Base-by-base conservation (phyloP, 2,113 vertebrate genomes). In the Brachyhypopomus gauderio region DNA sequence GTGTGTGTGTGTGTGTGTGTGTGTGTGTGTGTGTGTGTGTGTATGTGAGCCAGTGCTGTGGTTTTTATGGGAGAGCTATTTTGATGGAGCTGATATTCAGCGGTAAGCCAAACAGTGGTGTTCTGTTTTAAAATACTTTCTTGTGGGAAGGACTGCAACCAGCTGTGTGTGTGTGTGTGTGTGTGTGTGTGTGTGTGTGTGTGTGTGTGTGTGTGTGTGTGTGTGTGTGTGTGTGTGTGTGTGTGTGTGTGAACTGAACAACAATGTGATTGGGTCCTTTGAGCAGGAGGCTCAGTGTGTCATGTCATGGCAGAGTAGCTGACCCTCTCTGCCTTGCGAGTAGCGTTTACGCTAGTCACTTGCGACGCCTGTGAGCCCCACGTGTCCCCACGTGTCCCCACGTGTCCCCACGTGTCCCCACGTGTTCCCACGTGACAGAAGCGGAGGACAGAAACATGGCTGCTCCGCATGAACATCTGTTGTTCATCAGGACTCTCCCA, bases 11-110 rank as follows among this genome's bases (percentile, higher is more conserved):
- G 27, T 22, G 41, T 3, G 41, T 3, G 41, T 14, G 45, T 14
- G 45, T 52, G 45, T 52, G 45, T 52, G 45, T 52, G 45, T 14
- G 45, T 14, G 45, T 14, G 45, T 14, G 9, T 1, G 3, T 14
- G 45, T 14, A 2, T 1, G 3, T 19, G 36, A 9, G n/a, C 38
- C 4, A 23, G 72, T 36, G 27, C 16, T 19, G 58, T 12, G 14
- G 56, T 27, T 72, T 84, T 80, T 81, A 73, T 81, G 82, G 82
- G 85, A 84, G 79, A 86, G 81, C 69, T 76, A 73, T 80, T 82
- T 62, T 83, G 80, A 83, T 74, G 56, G 70, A 67, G 75, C 60
- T 25, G 71, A 73, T 83, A 48, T 76, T 12, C 45, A 77, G 34
- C 48, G 25, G 48, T 38, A 14, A 75, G 67, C 72, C 45, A 75